Evolutionary conservation across 2,797 vertebrate species (phyloP).

Genomic region (Acanthurus lineatus): DNA sequence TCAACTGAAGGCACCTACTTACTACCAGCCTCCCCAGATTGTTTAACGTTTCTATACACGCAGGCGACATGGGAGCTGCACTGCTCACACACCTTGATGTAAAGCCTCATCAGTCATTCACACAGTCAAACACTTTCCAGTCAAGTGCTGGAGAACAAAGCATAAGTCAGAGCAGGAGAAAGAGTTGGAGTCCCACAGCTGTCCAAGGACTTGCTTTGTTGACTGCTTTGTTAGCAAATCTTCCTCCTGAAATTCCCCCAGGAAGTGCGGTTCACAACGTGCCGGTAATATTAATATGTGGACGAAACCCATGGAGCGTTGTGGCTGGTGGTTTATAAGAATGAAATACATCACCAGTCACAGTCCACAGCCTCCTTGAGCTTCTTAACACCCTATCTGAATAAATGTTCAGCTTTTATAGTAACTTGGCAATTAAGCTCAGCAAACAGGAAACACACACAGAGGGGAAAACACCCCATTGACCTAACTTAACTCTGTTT

Average conservation of each 20-base stretch:
- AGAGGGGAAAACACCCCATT: background rate
- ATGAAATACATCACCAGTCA: background rate
- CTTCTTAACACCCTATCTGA: background rate
- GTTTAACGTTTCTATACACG: slow-evolving; percentile 17
- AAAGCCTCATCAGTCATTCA: slow-evolving; percentile 44
- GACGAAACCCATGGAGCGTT: slow-evolving; percentile 28
- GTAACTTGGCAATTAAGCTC: slow-evolving; percentile 9
- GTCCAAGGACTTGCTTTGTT: slow-evolving; percentile 51
- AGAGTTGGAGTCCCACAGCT: slow-evolving; percentile 48
- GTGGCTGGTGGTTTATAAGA: slow-evolving; percentile 8
- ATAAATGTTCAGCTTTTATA: slow-evolving; percentile 28
- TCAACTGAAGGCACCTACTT: background rate
- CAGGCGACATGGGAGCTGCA: background rate
- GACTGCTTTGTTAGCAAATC: slow-evolving; percentile 53
- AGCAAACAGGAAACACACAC: slow-evolving; percentile 18
- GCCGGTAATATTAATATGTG: slow-evolving; percentile 34
- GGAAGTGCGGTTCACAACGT: background rate
- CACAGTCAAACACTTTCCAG: slow-evolving; percentile 24
- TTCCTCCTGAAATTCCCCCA: slow-evolving; percentile 35
- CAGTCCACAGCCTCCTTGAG: background rate
- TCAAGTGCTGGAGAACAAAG: slow-evolving; percentile 39
- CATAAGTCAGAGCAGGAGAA: slow-evolving; percentile 3
- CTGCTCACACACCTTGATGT: slow-evolving; percentile 15
- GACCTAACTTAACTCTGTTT: slow-evolving; percentile 26
- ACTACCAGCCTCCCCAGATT: slow-evolving; percentile 14